Conservation (phyloP, 2,888 invertebrate species). For the Cristatella mucedo region DNA sequence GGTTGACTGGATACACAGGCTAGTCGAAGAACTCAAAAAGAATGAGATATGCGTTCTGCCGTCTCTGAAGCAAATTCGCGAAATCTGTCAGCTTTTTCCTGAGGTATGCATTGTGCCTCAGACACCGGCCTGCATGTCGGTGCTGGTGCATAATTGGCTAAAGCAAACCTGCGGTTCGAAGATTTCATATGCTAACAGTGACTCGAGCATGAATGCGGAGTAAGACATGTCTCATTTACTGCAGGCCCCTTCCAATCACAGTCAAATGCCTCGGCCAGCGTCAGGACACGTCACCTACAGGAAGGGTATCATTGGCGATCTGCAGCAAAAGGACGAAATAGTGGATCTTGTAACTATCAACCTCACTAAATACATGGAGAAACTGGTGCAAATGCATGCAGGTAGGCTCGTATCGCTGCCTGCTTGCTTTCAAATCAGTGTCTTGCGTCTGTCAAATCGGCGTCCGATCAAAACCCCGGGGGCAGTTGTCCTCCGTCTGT, state of each 20-base stretch:
- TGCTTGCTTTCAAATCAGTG: too few species aligned
- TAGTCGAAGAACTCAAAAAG: slow-evolving; percentile 79
- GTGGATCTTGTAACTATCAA: slow-evolving; percentile 85
- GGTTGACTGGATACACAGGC: slow-evolving; percentile 81
- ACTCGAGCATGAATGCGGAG: too few species aligned
- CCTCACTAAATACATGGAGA: slow-evolving; percentile 68
- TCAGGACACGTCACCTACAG: slow-evolving; percentile 37
- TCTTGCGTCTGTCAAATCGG: too few species aligned
- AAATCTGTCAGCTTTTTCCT: slow-evolving; percentile 75
- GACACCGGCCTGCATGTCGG: too few species aligned
- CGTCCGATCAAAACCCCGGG: too few species aligned
- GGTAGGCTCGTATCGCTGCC: slow-evolving; percentile 18
- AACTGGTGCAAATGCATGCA: slow-evolving; percentile 52
- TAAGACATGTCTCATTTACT: too few species aligned
- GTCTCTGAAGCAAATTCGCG: slow-evolving; percentile 80
- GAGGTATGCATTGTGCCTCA: slow-evolving; percentile 48
- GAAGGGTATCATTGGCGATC: slow-evolving; percentile 66
- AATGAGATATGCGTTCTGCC: slow-evolving; percentile 70
- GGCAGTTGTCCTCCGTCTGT: too few species aligned
- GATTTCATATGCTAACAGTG: too few species aligned
- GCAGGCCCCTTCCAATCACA: too few species aligned
- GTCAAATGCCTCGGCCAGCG: neutral
- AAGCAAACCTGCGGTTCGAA: too few species aligned
- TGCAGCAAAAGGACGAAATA: slow-evolving; percentile 77
- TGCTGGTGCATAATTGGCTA: neutral